A percentile compares a stretch with the other conserved stretches of the same genome.
phyloP scores from a whole-genome alignment of 2,113 vertebrate species.

The Epinephelus fuscoguttatus region DNA sequence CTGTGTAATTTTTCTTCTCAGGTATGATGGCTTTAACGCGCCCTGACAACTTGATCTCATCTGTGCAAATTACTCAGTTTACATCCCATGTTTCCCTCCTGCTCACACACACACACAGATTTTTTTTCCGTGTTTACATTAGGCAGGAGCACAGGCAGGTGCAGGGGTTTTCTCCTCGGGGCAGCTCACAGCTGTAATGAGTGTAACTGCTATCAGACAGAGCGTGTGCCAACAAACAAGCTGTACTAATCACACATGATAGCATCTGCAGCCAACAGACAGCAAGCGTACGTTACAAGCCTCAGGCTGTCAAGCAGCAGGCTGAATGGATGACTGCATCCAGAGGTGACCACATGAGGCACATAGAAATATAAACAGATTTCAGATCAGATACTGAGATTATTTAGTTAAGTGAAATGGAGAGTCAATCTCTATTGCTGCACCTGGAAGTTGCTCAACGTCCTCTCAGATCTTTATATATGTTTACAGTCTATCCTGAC shows the following conservation, averaged over 20 bases:
- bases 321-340: background rate
- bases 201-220: conserved; percentile 61
- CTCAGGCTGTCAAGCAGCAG: conserved; percentile 29
- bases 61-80: conserved; percentile 34
- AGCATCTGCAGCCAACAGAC: conserved; percentile 71
- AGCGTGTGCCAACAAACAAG: conserved; percentile 57
- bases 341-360: background rate
- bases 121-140: conserved; percentile 62
- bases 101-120: background rate
- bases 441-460: background rate
- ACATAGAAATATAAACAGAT: background rate
- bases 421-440: no score
- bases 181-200: conserved; percentile 46
- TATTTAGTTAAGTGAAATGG: background rate
- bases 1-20: background rate
- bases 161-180: conserved; percentile 60
- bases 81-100: background rate
- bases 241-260: conserved; percentile 55
- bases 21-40: background rate
- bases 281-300: conserved; percentile 64
- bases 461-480: background rate
- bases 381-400: background rate
- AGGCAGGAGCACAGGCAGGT: conserved; percentile 77
- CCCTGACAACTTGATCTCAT: conserved; percentile 44
- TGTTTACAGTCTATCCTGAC: background rate